Conservation (phyloP, 35 echinoderm and acorn worm genomes). For the Strongylocentrotus purpuratus region DNA sequence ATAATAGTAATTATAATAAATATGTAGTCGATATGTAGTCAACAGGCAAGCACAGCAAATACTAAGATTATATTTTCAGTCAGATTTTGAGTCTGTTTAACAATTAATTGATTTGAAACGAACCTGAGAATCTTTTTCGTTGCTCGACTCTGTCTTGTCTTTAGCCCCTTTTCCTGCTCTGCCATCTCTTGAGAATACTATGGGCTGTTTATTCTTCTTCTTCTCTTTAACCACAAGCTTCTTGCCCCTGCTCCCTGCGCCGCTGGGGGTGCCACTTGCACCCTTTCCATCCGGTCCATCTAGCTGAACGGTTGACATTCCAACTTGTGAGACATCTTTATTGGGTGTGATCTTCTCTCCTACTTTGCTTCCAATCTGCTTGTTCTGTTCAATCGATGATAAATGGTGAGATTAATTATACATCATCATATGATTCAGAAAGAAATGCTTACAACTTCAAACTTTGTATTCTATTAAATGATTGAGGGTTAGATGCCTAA, state of each 20-base stretch:
- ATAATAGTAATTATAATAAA: too few species aligned
- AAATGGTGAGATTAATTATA: neutral
- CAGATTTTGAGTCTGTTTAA: neutral
- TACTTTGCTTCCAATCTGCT: neutral
- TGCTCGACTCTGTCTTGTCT: neutral
- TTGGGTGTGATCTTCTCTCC: neutral
- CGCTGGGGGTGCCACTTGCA: neutral
- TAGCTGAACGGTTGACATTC: neutral
- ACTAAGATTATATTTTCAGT: too few species aligned
- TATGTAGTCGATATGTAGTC: too few species aligned
- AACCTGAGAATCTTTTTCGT: neutral
- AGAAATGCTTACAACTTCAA: too few species aligned
- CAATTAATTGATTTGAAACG: neutral
- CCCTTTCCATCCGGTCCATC: neutral
- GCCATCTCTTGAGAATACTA: neutral
- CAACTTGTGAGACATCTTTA: neutral
- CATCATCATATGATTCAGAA: too few species aligned
- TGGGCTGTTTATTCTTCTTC: conserved; percentile 34
- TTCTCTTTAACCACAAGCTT: neutral
- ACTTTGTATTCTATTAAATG: too few species aligned
- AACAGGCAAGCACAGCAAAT: too few species aligned
- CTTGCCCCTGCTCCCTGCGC: neutral
- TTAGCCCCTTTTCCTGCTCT: neutral
- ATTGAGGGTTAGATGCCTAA: too few species aligned
- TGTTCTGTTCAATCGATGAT: neutral